These are phyloP conservation scores for Probaryconus sp. DNA, from an alignment of 1,140 invertebrate genomes.

Conservation along the genomic window DNA sequence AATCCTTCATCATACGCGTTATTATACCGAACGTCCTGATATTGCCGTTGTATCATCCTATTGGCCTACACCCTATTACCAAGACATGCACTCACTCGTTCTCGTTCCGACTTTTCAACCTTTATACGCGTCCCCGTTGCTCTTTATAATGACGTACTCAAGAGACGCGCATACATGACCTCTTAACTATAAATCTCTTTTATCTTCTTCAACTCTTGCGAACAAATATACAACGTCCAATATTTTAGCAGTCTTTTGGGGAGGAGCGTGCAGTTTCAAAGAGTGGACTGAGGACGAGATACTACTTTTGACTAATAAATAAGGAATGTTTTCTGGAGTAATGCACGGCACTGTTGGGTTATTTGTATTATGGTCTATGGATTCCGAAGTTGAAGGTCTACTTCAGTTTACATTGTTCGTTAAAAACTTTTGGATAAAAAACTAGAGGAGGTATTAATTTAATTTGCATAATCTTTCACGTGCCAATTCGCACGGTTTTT, in stretches of 20 bases:
- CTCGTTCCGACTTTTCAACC: slow-evolving; percentile 38
- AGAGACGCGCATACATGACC: slow-evolving; percentile 46
- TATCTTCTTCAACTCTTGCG: slow-evolving; percentile 48
- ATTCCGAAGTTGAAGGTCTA: too few relatives aligned
- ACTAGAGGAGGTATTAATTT: too few relatives aligned
- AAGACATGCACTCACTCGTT: slow-evolving; percentile 34
- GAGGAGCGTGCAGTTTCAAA: too few relatives aligned
- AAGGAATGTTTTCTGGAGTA: too few relatives aligned
- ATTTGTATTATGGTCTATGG: too few relatives aligned
- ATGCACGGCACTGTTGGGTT: too few relatives aligned
- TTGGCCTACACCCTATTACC: slow-evolving; percentile 38
- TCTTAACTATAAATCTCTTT: slow-evolving; percentile 48
- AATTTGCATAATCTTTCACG: too few relatives aligned
- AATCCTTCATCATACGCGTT: slow-evolving; percentile 73
- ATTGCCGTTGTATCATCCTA: slow-evolving; percentile 60
- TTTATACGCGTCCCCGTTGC: slow-evolving; percentile 46
- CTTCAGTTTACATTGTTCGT: too few relatives aligned
- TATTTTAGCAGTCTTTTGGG: slow-evolving; percentile 37
- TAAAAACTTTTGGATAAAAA: too few relatives aligned
- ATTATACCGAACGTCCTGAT: slow-evolving; percentile 74
- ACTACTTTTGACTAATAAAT: too few relatives aligned
- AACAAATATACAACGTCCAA: slow-evolving; percentile 52
- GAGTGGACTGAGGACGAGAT: too few relatives aligned
- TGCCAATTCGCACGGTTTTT: too few relatives aligned
- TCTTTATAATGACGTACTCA: slow-evolving; percentile 60